Conservation (phyloP, 2,888 invertebrate genomes). For the Eupithecia vulgata region DNA sequence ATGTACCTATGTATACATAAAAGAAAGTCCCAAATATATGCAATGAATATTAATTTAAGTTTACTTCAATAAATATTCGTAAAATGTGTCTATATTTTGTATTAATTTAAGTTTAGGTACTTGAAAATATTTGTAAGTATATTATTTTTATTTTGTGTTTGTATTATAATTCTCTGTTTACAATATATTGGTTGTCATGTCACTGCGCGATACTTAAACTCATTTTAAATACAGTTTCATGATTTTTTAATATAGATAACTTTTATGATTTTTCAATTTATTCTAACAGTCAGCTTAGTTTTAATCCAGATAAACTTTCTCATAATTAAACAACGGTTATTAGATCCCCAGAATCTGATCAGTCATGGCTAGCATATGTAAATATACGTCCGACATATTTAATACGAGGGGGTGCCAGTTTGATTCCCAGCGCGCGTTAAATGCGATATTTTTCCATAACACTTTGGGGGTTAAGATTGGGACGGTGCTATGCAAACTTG, state of each 20-base stretch:
- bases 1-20: too few species aligned
- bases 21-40: too few species aligned
- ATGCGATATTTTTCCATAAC: constrained; percentile 82
- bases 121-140: too few species aligned
- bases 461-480: constrained; percentile 61
- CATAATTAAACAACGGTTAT: constrained; percentile 29
- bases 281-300: background rate
- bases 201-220: too few species aligned
- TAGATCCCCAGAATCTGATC: constrained; percentile 44
- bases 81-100: too few species aligned
- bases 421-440: constrained; percentile 65
- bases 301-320: background rate
- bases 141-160: too few species aligned
- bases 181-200: too few species aligned
- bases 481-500: constrained; percentile 56
- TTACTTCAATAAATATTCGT: too few species aligned
- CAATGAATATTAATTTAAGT: too few species aligned
- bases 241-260: background rate
- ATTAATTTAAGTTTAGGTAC: too few species aligned
- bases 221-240: background rate
- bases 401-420: constrained; percentile 61
- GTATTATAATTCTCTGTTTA: too few species aligned
- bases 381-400: constrained; percentile 71
- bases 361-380: constrained; percentile 62
- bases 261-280: background rate